A percentile compares a stretch with the other conserved stretches of the same genome.
Evolutionary conservation across 2,888 invertebrate species (phyloP).

Genomic region (Arenicola marina): DNA sequence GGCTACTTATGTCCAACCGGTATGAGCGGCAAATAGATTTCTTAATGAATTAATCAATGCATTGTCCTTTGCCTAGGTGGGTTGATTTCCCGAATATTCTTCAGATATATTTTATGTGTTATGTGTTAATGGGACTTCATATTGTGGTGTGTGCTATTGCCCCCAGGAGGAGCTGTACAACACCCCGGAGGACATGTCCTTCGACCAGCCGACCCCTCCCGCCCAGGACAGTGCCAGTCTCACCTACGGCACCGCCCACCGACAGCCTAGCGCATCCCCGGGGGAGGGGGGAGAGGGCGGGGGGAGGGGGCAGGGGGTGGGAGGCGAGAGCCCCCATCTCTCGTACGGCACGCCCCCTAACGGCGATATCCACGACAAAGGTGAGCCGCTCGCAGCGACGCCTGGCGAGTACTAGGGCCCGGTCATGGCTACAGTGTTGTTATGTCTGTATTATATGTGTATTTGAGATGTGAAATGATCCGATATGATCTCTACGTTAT

Average conservation of each 20-base stretch:
- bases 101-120: not conserved
- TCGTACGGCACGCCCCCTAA: slow-evolving; percentile 19
- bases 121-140: not conserved
- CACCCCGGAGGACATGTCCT: slow-evolving; percentile 17
- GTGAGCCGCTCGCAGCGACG: too few species aligned
- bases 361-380: slow-evolving; percentile 9
- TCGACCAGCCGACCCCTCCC: not conserved
- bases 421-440: too few species aligned
- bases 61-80: too few species aligned
- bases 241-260: slow-evolving; percentile 6
- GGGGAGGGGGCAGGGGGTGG: too few species aligned
- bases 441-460: too few species aligned
- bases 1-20: too few species aligned
- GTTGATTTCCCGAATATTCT: not conserved
- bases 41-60: too few species aligned
- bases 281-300: too few species aligned
- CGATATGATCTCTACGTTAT: too few species aligned
- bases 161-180: slow-evolving; percentile 21
- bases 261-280: not conserved
- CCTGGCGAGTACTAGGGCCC: too few species aligned
- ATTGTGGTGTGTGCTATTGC: not conserved
- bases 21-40: too few species aligned
- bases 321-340: not conserved
- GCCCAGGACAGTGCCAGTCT: not conserved
- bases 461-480: too few species aligned